These are phyloP conservation scores for Brachyalestes nurse DNA, from an alignment of 2,797 vertebrate genomes.

Conservation along the genomic window DNA sequence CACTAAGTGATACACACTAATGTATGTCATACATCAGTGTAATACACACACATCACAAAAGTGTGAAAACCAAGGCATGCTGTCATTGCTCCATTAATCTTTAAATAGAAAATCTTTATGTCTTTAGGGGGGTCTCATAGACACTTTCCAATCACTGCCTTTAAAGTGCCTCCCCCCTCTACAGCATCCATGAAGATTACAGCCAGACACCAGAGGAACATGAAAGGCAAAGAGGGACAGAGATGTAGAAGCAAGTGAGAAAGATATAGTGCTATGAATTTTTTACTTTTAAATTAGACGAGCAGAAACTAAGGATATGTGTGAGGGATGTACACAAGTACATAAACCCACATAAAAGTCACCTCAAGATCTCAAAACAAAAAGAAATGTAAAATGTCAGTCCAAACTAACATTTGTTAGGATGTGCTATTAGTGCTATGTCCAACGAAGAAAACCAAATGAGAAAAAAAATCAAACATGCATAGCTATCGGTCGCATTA, in stretches of 20 bases:
- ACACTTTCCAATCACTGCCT: too few relatives aligned
- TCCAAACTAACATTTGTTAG: too few relatives aligned
- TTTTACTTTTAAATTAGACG: too few relatives aligned
- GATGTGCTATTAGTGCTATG: too few relatives aligned
- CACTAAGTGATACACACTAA: not conserved
- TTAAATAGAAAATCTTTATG: not conserved
- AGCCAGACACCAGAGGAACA: not conserved
- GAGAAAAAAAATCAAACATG: not conserved
- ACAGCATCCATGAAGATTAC: not conserved
- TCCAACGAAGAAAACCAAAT: too few relatives aligned
- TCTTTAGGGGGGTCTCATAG: not conserved
- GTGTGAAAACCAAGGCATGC: not conserved
- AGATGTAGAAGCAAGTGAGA: too few relatives aligned
- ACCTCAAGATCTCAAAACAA: too few relatives aligned
- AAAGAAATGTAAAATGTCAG: too few relatives aligned
- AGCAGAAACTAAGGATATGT: too few relatives aligned
- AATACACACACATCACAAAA: not conserved
- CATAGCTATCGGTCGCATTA: slow-evolving; percentile 1
- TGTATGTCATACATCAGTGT: not conserved
- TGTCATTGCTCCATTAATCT: not conserved
- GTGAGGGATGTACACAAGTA: too few relatives aligned
- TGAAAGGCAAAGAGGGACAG: not conserved
- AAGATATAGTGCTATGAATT: too few relatives aligned
- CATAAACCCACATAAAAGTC: too few relatives aligned
- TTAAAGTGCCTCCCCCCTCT: not conserved